A percentile compares a stretch with the other conserved stretches of the same genome.
Conservation (phyloP, 2,888 invertebrate species). For the Eupithecia tripunctaria region DNA sequence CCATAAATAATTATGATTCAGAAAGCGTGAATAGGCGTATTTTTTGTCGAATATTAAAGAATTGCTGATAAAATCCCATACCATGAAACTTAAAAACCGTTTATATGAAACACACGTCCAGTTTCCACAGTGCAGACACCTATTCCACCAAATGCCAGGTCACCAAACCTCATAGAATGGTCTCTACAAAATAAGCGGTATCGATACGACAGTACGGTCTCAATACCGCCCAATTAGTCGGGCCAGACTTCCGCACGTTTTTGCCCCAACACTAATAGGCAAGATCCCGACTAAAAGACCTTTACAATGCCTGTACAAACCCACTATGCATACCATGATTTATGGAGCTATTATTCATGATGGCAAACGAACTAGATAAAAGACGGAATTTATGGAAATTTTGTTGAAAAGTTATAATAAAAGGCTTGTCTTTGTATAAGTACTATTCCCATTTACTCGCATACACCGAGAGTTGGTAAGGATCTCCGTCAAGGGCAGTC, state of each 20-base stretch:
- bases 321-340: slow-evolving; percentile 45
- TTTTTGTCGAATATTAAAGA: not conserved
- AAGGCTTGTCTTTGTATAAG: slow-evolving; percentile 30
- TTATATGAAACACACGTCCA: slow-evolving; percentile 2
- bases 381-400: slow-evolving; percentile 42
- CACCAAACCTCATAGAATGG: slow-evolving; percentile 48
- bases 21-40: not conserved
- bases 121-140: not conserved
- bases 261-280: slow-evolving; percentile 78
- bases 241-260: slow-evolving; percentile 79
- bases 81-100: not conserved
- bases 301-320: slow-evolving; percentile 58
- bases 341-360: slow-evolving; percentile 47
- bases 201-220: slow-evolving; percentile 66
- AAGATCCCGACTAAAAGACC: slow-evolving; percentile 63
- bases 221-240: slow-evolving; percentile 79
- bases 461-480: not conserved
- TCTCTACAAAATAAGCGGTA: slow-evolving; percentile 55
- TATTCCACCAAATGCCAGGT: slow-evolving; percentile 47
- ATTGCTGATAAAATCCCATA: not conserved
- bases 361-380: slow-evolving; percentile 43
- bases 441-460: slow-evolving; percentile 14
- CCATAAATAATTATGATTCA: not conserved
- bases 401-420: slow-evolving; percentile 44
- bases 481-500: not conserved